Percentiles rank a stretch among this genome's conserved stretches.
Evolutionary conservation across 1,140 invertebrate species (phyloP).

Genomic region (Theocolax elegans): DNA sequence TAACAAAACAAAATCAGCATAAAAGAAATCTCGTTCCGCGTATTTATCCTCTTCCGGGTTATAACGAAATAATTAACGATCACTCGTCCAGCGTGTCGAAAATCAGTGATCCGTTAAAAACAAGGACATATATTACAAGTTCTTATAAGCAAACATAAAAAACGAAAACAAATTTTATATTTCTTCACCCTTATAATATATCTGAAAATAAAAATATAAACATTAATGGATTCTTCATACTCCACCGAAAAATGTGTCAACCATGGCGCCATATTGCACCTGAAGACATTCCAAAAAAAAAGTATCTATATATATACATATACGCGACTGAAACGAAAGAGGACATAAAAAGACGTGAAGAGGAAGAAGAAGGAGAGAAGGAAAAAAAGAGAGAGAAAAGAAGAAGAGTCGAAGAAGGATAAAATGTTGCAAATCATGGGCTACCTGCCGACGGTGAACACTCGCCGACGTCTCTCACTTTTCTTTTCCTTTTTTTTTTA

Average conservation of each 20-base stretch:
- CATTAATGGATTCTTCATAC: no score
- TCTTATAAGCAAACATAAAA: no score
- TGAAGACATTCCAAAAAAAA: no score
- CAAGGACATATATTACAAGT: no score
- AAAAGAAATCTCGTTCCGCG: no score
- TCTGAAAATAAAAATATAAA: no score
- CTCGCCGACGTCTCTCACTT: no score
- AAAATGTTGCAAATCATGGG: conserved; percentile 67
- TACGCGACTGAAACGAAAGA: not conserved
- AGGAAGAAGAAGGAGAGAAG: not conserved
- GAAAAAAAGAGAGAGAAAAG: conserved; percentile 7
- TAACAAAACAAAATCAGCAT: no score
- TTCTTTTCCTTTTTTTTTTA: not conserved
- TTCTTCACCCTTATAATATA: no score
- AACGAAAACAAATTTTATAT: no score
- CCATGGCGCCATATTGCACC: conserved; percentile 50
- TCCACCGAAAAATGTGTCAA: no score
- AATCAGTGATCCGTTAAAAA: conserved; percentile 53
- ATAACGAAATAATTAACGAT: not conserved
- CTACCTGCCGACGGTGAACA: conserved; percentile 56
- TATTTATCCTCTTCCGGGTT: conserved; percentile 11
- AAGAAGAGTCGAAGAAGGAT: conserved; percentile 42
- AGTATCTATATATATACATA: no score
- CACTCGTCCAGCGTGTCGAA: conserved; percentile 55
- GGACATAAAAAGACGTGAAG: not conserved